Evolutionary conservation across 2,113 vertebrate genomes (phyloP), one percentile per base, ranked within the genome.

Genomic region (Ariopsis seemanni): DNA sequence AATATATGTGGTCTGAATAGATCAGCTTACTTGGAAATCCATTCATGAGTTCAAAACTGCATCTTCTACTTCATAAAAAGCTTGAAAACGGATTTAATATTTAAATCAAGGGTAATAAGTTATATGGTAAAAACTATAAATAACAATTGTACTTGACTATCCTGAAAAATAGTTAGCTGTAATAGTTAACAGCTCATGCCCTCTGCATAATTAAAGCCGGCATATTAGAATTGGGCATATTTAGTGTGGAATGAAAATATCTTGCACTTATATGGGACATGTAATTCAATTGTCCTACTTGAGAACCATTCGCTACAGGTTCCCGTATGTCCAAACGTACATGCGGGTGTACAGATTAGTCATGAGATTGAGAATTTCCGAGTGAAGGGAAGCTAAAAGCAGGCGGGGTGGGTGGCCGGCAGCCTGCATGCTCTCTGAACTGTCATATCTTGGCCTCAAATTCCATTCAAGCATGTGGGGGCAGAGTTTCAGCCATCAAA

Each of bases 371-470:
- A 75, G 65, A 82, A 62, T 52, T 75, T 86, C 58, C 42, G 34
- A 50, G 27, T 10, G 52, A 85, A 60, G 71, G 86, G 83, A 80
- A 86, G 42, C 87, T 87, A 48, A 85, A 57, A 25, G 85, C 82
- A 79, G 34, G n/a, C 88, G 72, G 86, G 48, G 85, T 91, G 89
- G 86, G 84, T 90, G 91, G 89, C 85, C 82, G 0, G 10, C 10
- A 72, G 30, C 17, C 63, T 86, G 80, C 48, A 78, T 42, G 85
- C 63, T 57, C 55, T 58, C 83, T 90, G 34, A 78, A 85, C 77
- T 63, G 48, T n/a, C 60, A 67, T 8, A 7, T 83, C 71, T 77
- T 55, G 77, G 27, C 9, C 84, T 83, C 30, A 18, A 58, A 75
- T 83, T 90, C 72, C 55, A 55, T 86, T 84, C 57, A 88, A 88